These are phyloP conservation scores for Solenodon paradoxus DNA, from an alignment of 2,113 vertebrate genomes.

Conservation along the genomic window DNA sequence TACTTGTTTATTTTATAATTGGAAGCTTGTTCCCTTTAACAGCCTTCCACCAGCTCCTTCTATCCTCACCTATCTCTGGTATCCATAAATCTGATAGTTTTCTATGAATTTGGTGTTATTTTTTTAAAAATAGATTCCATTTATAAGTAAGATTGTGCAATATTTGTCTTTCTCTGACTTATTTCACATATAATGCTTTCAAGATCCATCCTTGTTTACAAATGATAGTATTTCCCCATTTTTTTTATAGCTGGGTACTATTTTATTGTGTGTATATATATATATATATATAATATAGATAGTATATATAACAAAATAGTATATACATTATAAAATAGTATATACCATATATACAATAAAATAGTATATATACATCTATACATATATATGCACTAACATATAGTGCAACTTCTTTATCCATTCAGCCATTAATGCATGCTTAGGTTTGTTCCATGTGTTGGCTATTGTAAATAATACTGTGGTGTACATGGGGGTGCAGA, in stretches of 20 bases:
- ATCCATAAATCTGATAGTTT: not conserved
- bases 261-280: too few relatives aligned
- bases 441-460: too few relatives aligned
- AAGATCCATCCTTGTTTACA: not conserved
- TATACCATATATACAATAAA: too few relatives aligned
- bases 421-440: too few relatives aligned
- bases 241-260: not conserved
- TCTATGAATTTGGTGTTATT: not conserved
- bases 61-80: not conserved
- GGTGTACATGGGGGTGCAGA: too few relatives aligned
- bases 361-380: too few relatives aligned
- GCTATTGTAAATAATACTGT: too few relatives aligned
- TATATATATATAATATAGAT: too few relatives aligned
- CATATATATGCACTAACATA: too few relatives aligned
- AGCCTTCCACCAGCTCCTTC: not conserved
- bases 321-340: too few relatives aligned
- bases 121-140: not conserved
- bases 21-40: not conserved
- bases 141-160: not conserved
- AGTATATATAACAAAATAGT: too few relatives aligned
- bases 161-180: not conserved
- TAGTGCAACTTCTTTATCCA: too few relatives aligned
- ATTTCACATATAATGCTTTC: not conserved
- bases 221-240: not conserved
- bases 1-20: not conserved